Conservation (phyloP, 2,113 vertebrate species). For the Notiomystis cincta region DNA sequence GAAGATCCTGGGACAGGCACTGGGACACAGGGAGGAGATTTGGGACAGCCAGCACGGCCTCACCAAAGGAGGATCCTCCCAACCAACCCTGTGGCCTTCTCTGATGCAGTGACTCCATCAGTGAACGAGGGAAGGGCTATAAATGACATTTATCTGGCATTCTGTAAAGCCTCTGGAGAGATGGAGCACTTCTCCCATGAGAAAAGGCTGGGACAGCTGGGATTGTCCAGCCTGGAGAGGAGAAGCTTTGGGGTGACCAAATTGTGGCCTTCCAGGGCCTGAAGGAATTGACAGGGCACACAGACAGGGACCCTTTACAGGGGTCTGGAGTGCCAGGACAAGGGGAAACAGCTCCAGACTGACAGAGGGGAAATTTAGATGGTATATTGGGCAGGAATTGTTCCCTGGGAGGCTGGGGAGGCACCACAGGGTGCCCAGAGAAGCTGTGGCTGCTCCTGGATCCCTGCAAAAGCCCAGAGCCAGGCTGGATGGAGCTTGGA, state of each 20-base stretch:
- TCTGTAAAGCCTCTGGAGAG: not conserved
- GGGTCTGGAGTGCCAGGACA: not conserved
- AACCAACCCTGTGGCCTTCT: rapidly evolving
- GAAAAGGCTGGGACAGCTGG: not conserved
- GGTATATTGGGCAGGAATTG: not conserved
- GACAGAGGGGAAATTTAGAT: not conserved
- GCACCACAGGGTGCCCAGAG: not conserved
- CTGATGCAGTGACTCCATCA: not conserved
- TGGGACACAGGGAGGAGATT: not conserved
- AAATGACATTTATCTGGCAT: not conserved
- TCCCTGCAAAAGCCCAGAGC: not conserved
- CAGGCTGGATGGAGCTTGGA: not conserved
- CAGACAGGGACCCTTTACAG: rapidly evolving
- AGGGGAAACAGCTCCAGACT: not conserved
- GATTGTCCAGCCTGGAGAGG: not conserved
- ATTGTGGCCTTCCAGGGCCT: not conserved
- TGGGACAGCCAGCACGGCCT: not conserved
- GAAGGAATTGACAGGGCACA: not conserved
- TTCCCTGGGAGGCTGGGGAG: not conserved
- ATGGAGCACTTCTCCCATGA: not conserved
- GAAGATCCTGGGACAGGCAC: not conserved
- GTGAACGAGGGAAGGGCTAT: not conserved
- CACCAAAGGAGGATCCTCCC: not conserved
- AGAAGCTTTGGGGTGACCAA: not conserved
- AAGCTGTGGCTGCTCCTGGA: not conserved